Evolutionary conservation across 35 echinoderm and acorn worm species (phyloP).

Genomic region (Stichopus chloronotus): DNA sequence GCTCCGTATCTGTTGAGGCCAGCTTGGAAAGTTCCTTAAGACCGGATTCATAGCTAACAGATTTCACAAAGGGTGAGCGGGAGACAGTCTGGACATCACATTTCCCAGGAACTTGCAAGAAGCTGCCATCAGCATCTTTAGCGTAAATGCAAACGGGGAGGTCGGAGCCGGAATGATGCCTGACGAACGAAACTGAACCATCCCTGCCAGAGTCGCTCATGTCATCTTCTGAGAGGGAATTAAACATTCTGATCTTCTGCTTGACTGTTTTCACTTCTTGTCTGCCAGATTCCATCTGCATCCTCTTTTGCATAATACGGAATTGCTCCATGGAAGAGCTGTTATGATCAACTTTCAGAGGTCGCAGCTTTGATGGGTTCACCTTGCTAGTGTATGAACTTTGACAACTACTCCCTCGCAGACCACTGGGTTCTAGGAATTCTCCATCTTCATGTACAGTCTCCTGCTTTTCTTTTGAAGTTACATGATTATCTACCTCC

Average conservation of each 20-base stretch:
- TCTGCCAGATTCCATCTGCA: not conserved
- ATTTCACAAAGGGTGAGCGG: constrained; percentile 63
- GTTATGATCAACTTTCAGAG: constrained; percentile 31
- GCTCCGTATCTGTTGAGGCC: not conserved
- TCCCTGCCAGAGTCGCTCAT: not conserved
- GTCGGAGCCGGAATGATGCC: constrained; percentile 30
- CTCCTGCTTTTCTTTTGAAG: not conserved
- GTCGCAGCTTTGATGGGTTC: constrained; percentile 46
- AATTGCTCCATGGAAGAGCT: constrained; percentile 39
- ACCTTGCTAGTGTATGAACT: constrained; percentile 25
- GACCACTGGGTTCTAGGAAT: not conserved
- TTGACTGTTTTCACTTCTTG: constrained; percentile 35
- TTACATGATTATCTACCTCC: too few species aligned
- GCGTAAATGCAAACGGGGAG: not conserved
- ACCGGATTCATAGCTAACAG: constrained; percentile 77
- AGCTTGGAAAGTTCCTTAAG: constrained; percentile 16
- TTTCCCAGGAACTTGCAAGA: not conserved
- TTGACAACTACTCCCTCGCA: not conserved
- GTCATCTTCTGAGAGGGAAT: constrained; percentile 70
- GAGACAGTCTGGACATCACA: not conserved
- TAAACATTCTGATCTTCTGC: constrained; percentile 83
- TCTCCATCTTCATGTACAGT: not conserved
- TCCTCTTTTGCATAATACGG: constrained; percentile 38
- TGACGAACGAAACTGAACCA: not conserved
- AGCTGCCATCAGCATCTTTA: not conserved